Evolutionary conservation across 2,113 vertebrate genomes (phyloP).

Genomic region (Phoxinus phoxinus): DNA sequence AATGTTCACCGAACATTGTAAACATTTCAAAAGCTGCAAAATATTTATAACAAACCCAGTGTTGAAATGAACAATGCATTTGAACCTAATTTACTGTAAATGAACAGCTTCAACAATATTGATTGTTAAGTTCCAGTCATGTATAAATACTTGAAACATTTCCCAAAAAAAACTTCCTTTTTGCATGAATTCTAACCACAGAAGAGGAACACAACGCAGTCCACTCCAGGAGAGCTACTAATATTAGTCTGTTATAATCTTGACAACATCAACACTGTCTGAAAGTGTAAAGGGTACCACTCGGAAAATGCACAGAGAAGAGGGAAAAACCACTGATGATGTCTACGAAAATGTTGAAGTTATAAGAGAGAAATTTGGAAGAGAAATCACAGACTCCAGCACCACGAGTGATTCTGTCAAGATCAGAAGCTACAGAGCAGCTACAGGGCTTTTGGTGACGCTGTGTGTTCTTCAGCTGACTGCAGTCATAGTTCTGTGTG

Average conservation of each 20-base stretch:
- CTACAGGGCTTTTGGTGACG: background rate
- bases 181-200: background rate
- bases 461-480: constrained; percentile 13
- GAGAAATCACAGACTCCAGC: background rate
- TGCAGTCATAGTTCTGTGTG: background rate
- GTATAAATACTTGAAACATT: background rate
- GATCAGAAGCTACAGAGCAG: constrained; percentile 18
- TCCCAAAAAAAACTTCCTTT: background rate
- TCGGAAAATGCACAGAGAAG: background rate
- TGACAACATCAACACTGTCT: background rate
- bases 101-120: background rate
- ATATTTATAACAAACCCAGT: too few species aligned
- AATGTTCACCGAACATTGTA: background rate
- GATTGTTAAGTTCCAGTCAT: background rate
- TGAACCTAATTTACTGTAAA: background rate
- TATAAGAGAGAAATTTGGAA: background rate
- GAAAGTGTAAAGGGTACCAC: background rate
- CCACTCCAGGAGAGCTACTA: background rate
- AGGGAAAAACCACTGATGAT: background rate
- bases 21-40: background rate
- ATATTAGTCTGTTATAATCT: background rate
- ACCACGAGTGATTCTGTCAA: background rate
- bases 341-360: background rate
- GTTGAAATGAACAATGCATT: background rate
- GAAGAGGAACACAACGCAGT: background rate